A percentile compares a stretch with the other conserved stretches of the same genome.
These are phyloP conservation scores for Pseudochromis fuscus DNA, from an alignment of 2,797 vertebrate species.

Conservation along the genomic window DNA sequence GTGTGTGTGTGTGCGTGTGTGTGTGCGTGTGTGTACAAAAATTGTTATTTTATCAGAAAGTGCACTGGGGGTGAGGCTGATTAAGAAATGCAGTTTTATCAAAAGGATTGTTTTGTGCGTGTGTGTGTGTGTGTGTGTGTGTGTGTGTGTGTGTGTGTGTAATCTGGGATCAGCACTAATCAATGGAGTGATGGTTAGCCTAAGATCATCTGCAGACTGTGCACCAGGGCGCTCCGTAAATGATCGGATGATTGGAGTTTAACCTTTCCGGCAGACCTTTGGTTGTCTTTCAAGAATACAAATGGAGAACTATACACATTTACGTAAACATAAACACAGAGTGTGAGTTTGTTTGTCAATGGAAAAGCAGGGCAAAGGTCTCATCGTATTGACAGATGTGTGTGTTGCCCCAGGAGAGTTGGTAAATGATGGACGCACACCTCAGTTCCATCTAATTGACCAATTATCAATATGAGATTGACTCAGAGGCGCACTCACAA, in stretches of 20 bases:
- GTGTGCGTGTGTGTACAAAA: background rate
- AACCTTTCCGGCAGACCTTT: constrained; percentile 50
- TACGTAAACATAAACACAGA: too few relatives aligned
- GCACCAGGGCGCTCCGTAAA: constrained; percentile 29
- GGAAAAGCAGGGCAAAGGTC: constrained; percentile 35
- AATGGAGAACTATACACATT: background rate
- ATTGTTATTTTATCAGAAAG: too few relatives aligned
- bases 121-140: constrained; percentile 41
- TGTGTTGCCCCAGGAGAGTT: constrained; percentile 30
- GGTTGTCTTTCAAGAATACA: constrained; percentile 19
- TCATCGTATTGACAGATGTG: constrained; percentile 53
- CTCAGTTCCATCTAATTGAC: constrained; percentile 54
- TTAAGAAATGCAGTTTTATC: too few relatives aligned
- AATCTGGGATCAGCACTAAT: constrained; percentile 60
- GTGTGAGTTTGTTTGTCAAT: background rate
- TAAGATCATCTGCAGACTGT: constrained; percentile 47
- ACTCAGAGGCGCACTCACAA: constrained; percentile 11
- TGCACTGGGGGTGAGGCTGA: too few relatives aligned
- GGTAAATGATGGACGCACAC: constrained; percentile 56
- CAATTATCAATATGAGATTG: constrained; percentile 50
- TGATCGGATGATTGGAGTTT: constrained; percentile 49
- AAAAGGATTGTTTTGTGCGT: too few relatives aligned
- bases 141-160: constrained; percentile 43
- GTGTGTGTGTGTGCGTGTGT: background rate
- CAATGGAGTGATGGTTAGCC: constrained; percentile 58